Evolutionary conservation across 1,140 invertebrate genomes (phyloP).

Genomic region (Drosophila paulistorum): DNA sequence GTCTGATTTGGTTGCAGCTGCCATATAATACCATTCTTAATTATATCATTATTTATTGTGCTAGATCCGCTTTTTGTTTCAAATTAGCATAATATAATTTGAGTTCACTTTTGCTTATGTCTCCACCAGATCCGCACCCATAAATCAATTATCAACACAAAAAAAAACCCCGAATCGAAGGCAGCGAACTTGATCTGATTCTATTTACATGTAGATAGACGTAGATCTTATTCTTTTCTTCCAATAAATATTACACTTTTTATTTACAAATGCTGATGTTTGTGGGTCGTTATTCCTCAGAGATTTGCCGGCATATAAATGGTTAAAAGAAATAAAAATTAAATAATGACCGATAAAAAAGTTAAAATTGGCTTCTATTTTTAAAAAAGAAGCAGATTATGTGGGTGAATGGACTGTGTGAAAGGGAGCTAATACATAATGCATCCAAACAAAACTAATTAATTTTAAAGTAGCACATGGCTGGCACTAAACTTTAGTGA

Average conservation of each 20-base stretch:
- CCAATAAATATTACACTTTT: background rate
- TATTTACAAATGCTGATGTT: constrained; percentile 1
- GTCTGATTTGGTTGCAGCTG: constrained; percentile 35
- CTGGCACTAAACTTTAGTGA: no score
- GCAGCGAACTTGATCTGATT: constrained; percentile 74
- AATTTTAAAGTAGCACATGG: constrained; percentile 5
- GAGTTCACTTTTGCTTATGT: constrained; percentile 42
- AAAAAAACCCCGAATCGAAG: constrained; percentile 32
- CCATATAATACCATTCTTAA: constrained; percentile 46
- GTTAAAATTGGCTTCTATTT: background rate
- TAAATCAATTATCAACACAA: constrained; percentile 68
- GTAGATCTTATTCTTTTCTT: background rate
- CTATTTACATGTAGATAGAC: constrained; percentile 27
- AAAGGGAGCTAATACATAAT: background rate
- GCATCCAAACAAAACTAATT: background rate
- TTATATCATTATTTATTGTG: constrained; percentile 55
- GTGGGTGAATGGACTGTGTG: background rate
- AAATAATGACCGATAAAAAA: background rate
- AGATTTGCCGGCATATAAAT: background rate
- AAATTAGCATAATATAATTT: constrained; percentile 68
- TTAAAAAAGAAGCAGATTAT: background rate
- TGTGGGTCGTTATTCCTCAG: background rate
- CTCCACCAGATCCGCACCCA: constrained; percentile 69
- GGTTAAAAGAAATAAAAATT: background rate
- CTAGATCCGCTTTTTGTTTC: constrained; percentile 62